Evolutionary conservation across 2,888 invertebrate species (phyloP), one percentile per base, ranked within the genome.

Genomic region (Leuctra nigra): DNA sequence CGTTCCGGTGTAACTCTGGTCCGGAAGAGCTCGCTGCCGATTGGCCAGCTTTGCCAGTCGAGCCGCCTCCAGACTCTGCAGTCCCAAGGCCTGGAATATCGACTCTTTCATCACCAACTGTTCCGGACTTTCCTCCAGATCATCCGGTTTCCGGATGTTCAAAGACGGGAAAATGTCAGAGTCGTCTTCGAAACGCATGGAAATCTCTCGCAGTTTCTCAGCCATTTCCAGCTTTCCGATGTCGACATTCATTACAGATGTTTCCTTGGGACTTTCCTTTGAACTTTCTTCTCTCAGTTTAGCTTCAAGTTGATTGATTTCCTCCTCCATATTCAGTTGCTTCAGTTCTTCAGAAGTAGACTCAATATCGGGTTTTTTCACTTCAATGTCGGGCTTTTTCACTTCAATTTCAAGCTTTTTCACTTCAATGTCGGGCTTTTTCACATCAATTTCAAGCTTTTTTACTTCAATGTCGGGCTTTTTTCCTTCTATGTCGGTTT

Each of bases 21-120:
- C 56, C 72, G 72, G 59, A 70, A 73, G 1, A 66, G 67, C 62
- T 70, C 75, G 72, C 55, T 75, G 33, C 64, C 59, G 66, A 16
- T 13, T 9, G n/a, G 50, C 50, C 4, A n/a, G 22, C 33, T 35
- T 50, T 16, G 46, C 52, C 16, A 29, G 85, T 0, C 69, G 68
- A 0, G 86, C 86, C 6, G 84, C 86, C 65, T 85, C 82, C 64
- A 85, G 78, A 7, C 88, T 87, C 29, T 87, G 76, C 46, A 91
- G 68, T 0, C 91, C 91, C 29, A 91, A 72, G 6, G 86, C 82
- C 65, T 86, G 78, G 1, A 91, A 69, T 44, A 90, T 84, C 50
- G 80, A 82, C 64, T 88, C 88, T 66, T 91, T 90, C 39, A 80
- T 76, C 46, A 79, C 80, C 57, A 82, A 78, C 58, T 80, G 79